These are phyloP conservation scores for Schmidtea mediterranea DNA, from an alignment of 1,140 invertebrate genomes.

Conservation along the genomic window DNA sequence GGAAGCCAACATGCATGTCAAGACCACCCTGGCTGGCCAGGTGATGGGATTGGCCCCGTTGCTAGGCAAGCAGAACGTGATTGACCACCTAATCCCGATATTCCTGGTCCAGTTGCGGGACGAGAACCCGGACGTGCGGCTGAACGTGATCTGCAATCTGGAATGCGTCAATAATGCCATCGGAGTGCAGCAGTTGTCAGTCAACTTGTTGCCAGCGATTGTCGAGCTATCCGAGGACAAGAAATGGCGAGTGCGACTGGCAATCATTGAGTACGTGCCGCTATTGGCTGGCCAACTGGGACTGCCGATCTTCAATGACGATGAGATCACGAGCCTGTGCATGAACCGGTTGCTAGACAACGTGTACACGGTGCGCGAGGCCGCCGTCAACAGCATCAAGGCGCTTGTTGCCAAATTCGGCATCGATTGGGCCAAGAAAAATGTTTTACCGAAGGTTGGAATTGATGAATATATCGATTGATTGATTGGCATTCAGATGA, in stretches of 20 bases:
- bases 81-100: conserved; percentile 79
- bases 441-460: conserved; percentile 65
- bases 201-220: conserved; percentile 85
- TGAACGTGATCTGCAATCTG: conserved; percentile 97
- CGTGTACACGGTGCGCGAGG: conserved; percentile 91
- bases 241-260: conserved; percentile 90
- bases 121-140: conserved; percentile 78
- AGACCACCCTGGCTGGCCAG: conserved; percentile 83
- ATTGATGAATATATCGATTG: no score
- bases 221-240: conserved; percentile 93
- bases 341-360: conserved; percentile 98
- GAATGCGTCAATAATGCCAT: conserved; percentile 58
- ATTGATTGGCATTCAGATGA: not conserved
- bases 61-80: conserved; percentile 76
- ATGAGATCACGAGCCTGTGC: conserved; percentile 79
- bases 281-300: conserved; percentile 58
- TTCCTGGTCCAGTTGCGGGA: conserved; percentile 92
- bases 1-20: conserved; percentile 93
- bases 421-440: conserved; percentile 76
- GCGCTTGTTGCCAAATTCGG: conserved; percentile 95
- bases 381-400: conserved; percentile 80
- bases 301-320: conserved; percentile 80
- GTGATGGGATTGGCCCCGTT: conserved; percentile 98
- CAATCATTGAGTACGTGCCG: conserved; percentile 97
- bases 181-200: conserved; percentile 45